phyloP scores from a whole-genome alignment of 2,888 invertebrate genomes.

The Cenopis cana region DNA sequence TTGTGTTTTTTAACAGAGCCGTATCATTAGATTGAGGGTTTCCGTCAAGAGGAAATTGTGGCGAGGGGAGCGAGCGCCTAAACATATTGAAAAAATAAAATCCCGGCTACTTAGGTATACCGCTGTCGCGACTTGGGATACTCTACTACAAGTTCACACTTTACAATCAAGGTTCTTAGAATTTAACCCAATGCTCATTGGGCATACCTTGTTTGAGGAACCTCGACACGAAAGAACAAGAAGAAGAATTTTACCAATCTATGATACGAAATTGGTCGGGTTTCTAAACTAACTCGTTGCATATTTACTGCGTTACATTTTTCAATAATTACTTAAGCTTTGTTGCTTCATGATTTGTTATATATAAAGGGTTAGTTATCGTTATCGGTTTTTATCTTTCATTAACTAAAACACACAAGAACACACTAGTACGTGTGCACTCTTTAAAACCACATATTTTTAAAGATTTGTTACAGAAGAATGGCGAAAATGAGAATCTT shows the following conservation, averaged over 20 bases:
- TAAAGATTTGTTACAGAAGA: not conserved
- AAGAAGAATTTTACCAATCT: too few relatives aligned
- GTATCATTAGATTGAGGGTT: conserved; percentile 86
- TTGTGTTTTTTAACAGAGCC: conserved; percentile 86
- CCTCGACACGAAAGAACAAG: too few relatives aligned
- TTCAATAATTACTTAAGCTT: too few relatives aligned
- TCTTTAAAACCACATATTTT: not conserved
- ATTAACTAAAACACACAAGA: not conserved
- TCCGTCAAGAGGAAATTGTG: conserved; percentile 85
- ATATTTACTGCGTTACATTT: too few relatives aligned
- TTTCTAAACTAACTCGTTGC: too few relatives aligned
- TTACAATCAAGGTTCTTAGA: not conserved
- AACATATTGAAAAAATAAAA: conserved; percentile 85
- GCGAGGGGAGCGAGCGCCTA: conserved; percentile 81
- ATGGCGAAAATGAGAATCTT: not conserved
- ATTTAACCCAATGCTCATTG: too few relatives aligned
- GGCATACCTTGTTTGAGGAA: too few relatives aligned
- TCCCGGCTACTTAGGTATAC: conserved; percentile 79
- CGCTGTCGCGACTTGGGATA: conserved; percentile 52
- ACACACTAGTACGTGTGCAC: too few relatives aligned
- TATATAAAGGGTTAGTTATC: too few relatives aligned
- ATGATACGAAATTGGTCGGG: too few relatives aligned
- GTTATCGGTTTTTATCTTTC: not conserved
- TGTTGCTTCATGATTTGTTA: too few relatives aligned
- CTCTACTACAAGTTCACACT: conserved; percentile 58